phyloP scores from a whole-genome alignment of 2,888 invertebrate species.

The Anaspis maculata region DNA sequence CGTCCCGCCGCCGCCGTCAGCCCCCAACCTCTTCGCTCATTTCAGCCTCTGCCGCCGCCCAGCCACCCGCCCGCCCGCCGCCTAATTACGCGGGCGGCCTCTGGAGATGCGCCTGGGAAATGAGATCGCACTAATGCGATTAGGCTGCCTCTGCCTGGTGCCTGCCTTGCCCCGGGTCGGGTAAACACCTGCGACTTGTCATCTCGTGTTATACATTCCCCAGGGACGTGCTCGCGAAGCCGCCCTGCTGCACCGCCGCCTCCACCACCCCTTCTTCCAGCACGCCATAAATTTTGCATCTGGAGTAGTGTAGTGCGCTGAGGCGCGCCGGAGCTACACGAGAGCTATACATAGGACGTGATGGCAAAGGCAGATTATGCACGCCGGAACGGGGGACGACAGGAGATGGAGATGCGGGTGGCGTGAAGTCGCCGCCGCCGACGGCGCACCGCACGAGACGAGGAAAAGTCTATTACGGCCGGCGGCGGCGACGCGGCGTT shows the following conservation, averaged over 20 bases:
- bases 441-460: slow-evolving; percentile 3
- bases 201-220: slow-evolving; percentile 35
- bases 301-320: slow-evolving; percentile 13
- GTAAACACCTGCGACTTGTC: slow-evolving; percentile 40
- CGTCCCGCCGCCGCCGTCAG: slow-evolving; percentile 14
- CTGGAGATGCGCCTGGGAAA: slow-evolving; percentile 31
- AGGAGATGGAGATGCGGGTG: slow-evolving; percentile 3
- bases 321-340: neutral
- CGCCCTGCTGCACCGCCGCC: slow-evolving; percentile 12
- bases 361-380: slow-evolving; percentile 16
- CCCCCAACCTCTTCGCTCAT: too few species aligned
- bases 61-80: slow-evolving; percentile 15
- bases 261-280: slow-evolving; percentile 15
- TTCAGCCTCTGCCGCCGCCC: slow-evolving; percentile 11
- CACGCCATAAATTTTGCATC: slow-evolving; percentile 37
- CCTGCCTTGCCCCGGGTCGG: slow-evolving; percentile 16
- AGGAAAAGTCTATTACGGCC: slow-evolving; percentile 7
- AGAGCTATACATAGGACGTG: slow-evolving; percentile 14
- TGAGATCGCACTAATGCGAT: slow-evolving; percentile 37
- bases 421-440: slow-evolving; percentile 6
- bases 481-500: slow-evolving; percentile 2
- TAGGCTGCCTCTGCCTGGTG: too few species aligned
- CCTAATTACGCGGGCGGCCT: slow-evolving; percentile 27
- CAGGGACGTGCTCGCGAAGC: slow-evolving; percentile 27
- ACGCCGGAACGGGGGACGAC: slow-evolving; percentile 8